Conservation (phyloP, 2,113 vertebrate species). For the Shinisaurus crocodilurus region DNA sequence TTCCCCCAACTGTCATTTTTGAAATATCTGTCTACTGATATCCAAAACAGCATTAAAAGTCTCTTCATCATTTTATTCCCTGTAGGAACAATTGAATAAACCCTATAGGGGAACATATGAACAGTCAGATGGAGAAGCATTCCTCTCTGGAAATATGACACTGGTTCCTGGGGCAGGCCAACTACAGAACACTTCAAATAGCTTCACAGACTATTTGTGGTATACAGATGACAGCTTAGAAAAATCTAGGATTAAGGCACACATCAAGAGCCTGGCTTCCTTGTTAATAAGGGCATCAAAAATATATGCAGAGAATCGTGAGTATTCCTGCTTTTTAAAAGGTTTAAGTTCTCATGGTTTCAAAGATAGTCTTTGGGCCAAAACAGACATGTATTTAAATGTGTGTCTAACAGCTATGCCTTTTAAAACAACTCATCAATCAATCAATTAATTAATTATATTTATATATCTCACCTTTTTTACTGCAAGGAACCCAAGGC, state of each 20-base stretch:
- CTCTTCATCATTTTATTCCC: neutral
- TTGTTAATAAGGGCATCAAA: neutral
- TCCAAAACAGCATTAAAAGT: slow-evolving; percentile 1
- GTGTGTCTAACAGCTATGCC: too few species aligned
- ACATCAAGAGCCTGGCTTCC: neutral
- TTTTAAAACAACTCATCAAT: too few species aligned
- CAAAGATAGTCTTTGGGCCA: neutral
- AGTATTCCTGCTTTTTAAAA: neutral
- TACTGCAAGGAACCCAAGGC: too few species aligned
- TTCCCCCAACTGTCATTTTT: neutral
- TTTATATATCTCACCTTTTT: too few species aligned
- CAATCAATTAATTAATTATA: too few species aligned
- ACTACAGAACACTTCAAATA: slow-evolving; percentile 7
- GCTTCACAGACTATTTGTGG: neutral
- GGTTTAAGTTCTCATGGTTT: neutral
- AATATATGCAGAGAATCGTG: neutral
- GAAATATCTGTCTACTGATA: neutral
- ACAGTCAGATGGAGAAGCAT: slow-evolving; percentile 15
- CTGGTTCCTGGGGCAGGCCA: neutral
- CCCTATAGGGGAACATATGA: neutral
- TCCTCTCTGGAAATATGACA: neutral
- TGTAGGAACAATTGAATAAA: neutral
- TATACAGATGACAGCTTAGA: neutral
- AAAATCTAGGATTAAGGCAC: neutral
- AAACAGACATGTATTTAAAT: neutral